These are phyloP conservation scores for Chloroceryle inda DNA, from an alignment of 2,797 vertebrate genomes.

Conservation along the genomic window DNA sequence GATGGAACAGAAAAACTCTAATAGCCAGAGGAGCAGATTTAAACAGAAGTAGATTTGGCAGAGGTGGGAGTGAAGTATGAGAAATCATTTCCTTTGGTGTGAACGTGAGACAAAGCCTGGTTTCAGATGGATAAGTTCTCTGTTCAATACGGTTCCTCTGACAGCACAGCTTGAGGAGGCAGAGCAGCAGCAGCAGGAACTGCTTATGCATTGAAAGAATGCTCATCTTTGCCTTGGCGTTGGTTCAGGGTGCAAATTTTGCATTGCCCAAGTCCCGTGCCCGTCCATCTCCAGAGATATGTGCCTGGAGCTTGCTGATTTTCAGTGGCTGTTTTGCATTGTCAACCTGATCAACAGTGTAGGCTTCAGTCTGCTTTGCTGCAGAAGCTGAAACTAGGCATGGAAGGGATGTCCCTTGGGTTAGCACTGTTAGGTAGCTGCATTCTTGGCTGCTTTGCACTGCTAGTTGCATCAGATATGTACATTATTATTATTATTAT, in stretches of 20 bases:
- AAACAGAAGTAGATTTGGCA: background rate
- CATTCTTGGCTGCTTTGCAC: background rate
- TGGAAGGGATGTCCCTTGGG: background rate
- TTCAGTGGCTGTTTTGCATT: background rate
- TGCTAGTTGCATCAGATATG: background rate
- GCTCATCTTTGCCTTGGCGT: background rate
- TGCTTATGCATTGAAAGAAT: background rate
- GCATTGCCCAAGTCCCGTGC: background rate
- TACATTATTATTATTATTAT: background rate
- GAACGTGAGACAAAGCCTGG: background rate
- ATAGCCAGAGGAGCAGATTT: background rate
- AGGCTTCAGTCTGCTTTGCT: background rate
- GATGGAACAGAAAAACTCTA: background rate
- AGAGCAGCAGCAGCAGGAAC: background rate
- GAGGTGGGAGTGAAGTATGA: background rate
- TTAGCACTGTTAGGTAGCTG: background rate
- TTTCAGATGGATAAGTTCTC: background rate
- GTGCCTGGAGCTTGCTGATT: background rate
- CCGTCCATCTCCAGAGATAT: background rate
- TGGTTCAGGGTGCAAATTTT: background rate
- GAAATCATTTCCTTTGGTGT: background rate
- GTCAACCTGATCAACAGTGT: background rate
- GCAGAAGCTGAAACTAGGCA: background rate
- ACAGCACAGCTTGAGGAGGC: background rate
- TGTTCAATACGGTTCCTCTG: background rate